Evolutionary conservation across 2,888 invertebrate genomes (phyloP), one percentile per base, ranked within the genome.

Genomic region (Lepetodrilus schrolli): DNA sequence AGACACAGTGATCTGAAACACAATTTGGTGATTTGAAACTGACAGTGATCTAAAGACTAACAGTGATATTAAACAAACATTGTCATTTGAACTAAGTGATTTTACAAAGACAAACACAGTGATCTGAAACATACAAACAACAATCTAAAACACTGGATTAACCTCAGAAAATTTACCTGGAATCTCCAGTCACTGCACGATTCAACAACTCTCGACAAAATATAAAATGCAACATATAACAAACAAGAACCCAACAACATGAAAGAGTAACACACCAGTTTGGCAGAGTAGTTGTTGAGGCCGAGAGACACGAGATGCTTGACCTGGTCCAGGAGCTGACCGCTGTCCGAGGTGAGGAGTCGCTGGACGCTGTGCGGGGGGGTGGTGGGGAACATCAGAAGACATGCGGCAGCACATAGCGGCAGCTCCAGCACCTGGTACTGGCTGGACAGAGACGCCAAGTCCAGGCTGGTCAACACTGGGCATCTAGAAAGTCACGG

Each of bases 401-500:
- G 74, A 79, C 85, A 84, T 21, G 81, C 80, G 1, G 84, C 76
- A 21, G 84, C 81, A 79, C 83, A 83, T 4, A 82, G 80, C 3
- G 76, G 76, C 73, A 87, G 74, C 65, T 85, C 85, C 20, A 87
- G 72, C 26, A 73, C 75, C 23, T 73, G 43, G 70, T 80, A 86
- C 34, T 80, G 79, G 43, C 79, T 70, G 17, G 77, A 72, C 37
- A 85, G 36, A n/a, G 58, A 48, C 4, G 38, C 51, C 26, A 84
- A 50, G 69, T 87, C 82, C 21, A 87, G 13, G 65, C 82, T 78
- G 37, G 80, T 70, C 30, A 82, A 51, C n/a, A 86, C 80, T 5
- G 87, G 87, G 69, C 87, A 87, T 30, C 87, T 87, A 74, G 1
- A 75, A 73, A 34, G 4, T 47, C 43, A 71, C n/a, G n/a, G n/a